Base-by-base conservation (phyloP, 2,888 invertebrate species). In the Lithophane semibrunnea region DNA sequence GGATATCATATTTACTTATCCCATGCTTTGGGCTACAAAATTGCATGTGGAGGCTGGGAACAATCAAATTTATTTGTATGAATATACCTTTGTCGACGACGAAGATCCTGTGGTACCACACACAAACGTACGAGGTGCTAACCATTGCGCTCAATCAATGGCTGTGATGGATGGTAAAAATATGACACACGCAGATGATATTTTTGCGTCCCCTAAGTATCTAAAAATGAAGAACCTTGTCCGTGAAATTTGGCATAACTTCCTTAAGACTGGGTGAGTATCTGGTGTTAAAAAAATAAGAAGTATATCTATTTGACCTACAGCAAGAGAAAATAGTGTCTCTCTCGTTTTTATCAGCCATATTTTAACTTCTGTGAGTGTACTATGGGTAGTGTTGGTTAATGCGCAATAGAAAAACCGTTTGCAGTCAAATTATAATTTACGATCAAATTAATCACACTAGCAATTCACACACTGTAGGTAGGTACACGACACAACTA, bases 1-100 rank as follows among this genome's bases (percentile, higher is more conserved):
- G 5, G 96, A 97, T 96, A 70, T 89, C 2, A 29, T 84, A 10
- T 93, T 94, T 70, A 84, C 86, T 0, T 90, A 90, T 78, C 80
- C 92, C 3, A 88, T 87, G 18, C 66, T 93, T n/a, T 80, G 89
- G 77, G 87, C 92, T 0, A 83, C 90, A 0, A 88, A 90, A 44
- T 64, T 92, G 12, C 92, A 92, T 47, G 82, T 88, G 1, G 87
- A 91, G 70, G 89, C 90, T 61, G 93, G 94, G 0, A 90, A 94
- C 79, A 77, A 92, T 66, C 78, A 91, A 79, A 79, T 94, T 24
- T 94, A 92, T 83, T 82, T 94, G 67, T 94, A 93, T 72, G 90
- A 92, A 77, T 94, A 91, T 80, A 87, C 89, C 1, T 94, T 90
- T 82, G 88, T 88, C 4, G 92, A 92, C 56, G 87, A 90, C 1